Conservation (phyloP, 2,797 vertebrate genomes). For the Gallinago stenura region DNA sequence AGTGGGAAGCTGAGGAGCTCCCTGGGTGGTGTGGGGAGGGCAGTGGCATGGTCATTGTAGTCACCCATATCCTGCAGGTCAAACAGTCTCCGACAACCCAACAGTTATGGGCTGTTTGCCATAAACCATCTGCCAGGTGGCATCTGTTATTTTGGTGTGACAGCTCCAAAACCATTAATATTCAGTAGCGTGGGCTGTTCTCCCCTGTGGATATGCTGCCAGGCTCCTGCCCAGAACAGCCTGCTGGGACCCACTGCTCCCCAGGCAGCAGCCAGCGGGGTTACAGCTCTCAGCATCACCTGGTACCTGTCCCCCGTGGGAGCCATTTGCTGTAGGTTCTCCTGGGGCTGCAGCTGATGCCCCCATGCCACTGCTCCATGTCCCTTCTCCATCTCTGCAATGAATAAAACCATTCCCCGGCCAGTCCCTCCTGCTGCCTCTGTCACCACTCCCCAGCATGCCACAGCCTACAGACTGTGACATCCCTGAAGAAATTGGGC, state of each 20-base stretch:
- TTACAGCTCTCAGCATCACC: neutral
- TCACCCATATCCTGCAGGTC: neutral
- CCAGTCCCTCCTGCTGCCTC: neutral
- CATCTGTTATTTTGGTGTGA: neutral
- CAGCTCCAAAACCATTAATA: neutral
- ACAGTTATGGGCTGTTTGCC: neutral
- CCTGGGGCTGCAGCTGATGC: neutral
- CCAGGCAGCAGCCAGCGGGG: fast-evolving
- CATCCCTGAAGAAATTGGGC: neutral
- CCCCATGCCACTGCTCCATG: neutral
- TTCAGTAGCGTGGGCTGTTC: neutral
- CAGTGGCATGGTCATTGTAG: fast-evolving
- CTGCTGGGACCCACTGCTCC: neutral
- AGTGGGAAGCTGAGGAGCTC: neutral
- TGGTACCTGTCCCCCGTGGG: no score
- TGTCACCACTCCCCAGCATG: neutral
- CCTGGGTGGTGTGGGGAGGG: neutral
- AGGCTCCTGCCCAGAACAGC: neutral
- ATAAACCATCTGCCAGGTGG: neutral
- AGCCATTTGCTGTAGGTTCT: neutral
- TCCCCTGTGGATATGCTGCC: neutral
- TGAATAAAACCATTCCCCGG: neutral
- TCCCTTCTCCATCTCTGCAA: neutral
- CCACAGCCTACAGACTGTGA: fast-evolving
- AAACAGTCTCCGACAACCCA: neutral